These are phyloP conservation scores for Ciconia stormi DNA, from an alignment of 2,113 vertebrate genomes.

Conservation along the genomic window DNA sequence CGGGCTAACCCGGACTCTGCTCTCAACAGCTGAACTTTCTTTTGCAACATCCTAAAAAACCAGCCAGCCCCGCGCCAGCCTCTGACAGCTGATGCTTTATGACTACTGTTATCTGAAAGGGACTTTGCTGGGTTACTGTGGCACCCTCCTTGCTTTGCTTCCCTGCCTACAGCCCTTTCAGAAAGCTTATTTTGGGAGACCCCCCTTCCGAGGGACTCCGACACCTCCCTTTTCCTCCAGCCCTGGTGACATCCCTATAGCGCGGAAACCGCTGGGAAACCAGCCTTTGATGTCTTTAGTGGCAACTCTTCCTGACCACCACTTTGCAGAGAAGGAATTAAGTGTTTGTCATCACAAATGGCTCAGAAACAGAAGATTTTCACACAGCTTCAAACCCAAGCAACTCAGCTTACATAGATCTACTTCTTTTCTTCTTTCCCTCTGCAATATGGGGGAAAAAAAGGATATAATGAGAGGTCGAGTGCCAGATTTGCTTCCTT, in stretches of 20 bases:
- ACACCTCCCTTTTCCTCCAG: not conserved
- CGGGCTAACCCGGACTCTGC: not conserved
- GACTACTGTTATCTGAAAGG: too few species aligned
- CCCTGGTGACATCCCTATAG: not conserved
- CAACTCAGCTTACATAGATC: not conserved
- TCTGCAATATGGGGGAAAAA: not conserved
- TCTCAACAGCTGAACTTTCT: not conserved
- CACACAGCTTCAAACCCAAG: not conserved
- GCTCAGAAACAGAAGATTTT: not conserved
- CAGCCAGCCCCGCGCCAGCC: not conserved
- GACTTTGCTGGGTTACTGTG: not conserved
- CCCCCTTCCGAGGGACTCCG: accelerated
- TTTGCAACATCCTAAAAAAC: not conserved
- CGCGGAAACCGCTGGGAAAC: not conserved
- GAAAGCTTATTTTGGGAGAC: not conserved
- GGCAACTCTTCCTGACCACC: not conserved
- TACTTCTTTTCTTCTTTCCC: not conserved
- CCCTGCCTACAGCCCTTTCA: not conserved
- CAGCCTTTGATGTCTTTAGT: not conserved
- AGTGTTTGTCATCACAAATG: not conserved
- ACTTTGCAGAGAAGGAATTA: not conserved
- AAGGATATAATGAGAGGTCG: not conserved
- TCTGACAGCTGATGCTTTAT: not conserved
- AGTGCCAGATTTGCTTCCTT: not conserved
- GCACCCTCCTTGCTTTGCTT: not conserved